Evolutionary conservation across 2,888 invertebrate genomes (phyloP).

Genomic region (Saturnia pavonia): DNA sequence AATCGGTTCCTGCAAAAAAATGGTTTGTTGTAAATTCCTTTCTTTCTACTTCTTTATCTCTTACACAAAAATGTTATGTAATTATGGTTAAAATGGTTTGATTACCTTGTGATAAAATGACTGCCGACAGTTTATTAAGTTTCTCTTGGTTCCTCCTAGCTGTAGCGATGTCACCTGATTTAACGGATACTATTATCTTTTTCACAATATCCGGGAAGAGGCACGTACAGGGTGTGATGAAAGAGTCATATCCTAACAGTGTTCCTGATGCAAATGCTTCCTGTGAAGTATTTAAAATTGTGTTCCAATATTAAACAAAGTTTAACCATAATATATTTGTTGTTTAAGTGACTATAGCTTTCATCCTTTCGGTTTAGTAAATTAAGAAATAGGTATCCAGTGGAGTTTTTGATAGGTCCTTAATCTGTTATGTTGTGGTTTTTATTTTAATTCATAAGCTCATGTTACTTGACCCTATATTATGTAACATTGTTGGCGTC

Average conservation of each 20-base stretch:
- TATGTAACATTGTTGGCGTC: too few species aligned
- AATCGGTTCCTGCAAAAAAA: neutral
- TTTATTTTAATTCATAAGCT: too few species aligned
- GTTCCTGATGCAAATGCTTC: neutral
- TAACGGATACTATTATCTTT: neutral
- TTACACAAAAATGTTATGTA: neutral
- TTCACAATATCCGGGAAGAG: conserved; percentile 10
- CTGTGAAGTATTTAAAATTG: neutral
- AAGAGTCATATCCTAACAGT: conserved; percentile 4
- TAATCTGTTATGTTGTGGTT: too few species aligned
- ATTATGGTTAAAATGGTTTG: neutral
- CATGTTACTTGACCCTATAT: too few species aligned
- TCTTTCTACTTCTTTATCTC: neutral
- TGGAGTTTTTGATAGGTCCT: too few species aligned
- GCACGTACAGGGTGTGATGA: neutral
- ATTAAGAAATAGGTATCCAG: too few species aligned
- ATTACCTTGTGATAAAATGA: neutral
- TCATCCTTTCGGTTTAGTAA: too few species aligned
- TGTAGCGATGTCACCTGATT: neutral
- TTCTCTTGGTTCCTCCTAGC: neutral
- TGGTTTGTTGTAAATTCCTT: neutral
- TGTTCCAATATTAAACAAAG: too few species aligned
- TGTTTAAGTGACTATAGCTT: too few species aligned
- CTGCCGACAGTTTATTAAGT: neutral
- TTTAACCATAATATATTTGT: too few species aligned